Percentiles rank a stretch among this genome's conserved stretches.
These are phyloP conservation scores for Dasyprocta punctata DNA, from an alignment of 2,113 vertebrate species.

Conservation along the genomic window DNA sequence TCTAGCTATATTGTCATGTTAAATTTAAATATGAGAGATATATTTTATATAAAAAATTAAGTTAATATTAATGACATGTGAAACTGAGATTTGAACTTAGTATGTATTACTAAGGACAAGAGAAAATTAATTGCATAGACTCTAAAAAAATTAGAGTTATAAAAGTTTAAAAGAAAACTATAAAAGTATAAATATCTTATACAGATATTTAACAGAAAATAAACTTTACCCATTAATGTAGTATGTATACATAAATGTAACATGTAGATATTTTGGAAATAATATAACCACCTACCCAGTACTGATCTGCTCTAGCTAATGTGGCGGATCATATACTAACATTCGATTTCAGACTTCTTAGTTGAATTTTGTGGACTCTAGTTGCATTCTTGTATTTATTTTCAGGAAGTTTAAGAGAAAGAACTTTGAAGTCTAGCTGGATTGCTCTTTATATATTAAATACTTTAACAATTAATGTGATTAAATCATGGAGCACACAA, in stretches of 20 bases:
- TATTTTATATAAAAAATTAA: background rate
- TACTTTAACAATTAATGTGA: slow-evolving; percentile 48
- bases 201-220: background rate
- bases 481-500: slow-evolving; percentile 49
- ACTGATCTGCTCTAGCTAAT: slow-evolving; percentile 18
- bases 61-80: background rate
- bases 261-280: background rate
- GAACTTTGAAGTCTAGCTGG: slow-evolving; percentile 45
- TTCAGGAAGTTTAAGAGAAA: background rate
- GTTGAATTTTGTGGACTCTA: background rate
- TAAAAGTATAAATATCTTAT: background rate
- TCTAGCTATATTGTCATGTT: background rate
- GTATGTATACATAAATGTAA: background rate
- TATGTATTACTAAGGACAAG: background rate
- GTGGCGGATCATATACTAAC: background rate
- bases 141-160: background rate
- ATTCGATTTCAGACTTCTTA: slow-evolving; percentile 15
- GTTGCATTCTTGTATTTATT: slow-evolving; percentile 47
- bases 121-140: background rate
- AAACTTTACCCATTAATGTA: background rate
- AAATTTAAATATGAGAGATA: background rate
- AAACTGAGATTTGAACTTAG: background rate
- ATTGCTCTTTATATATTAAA: slow-evolving; percentile 67
- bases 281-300: background rate
- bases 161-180: background rate